phyloP scores from a whole-genome alignment of 2,797 vertebrate species.

The Agapornis canus region DNA sequence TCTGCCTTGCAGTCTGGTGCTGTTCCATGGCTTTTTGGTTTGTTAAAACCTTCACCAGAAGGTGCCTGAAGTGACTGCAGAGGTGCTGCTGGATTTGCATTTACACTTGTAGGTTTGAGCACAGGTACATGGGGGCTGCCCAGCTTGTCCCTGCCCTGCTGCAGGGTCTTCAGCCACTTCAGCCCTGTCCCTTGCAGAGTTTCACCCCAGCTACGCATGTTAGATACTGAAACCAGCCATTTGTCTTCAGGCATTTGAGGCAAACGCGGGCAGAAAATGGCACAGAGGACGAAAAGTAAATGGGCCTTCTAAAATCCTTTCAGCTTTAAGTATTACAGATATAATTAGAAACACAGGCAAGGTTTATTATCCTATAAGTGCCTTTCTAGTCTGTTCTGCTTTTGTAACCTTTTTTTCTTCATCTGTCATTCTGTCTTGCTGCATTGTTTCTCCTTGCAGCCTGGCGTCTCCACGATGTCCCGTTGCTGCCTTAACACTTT shows the following conservation, averaged over 20 bases:
- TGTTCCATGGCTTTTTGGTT: not conserved
- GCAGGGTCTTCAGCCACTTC: not conserved
- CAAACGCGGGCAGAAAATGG: not conserved
- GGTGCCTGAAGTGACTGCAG: not conserved
- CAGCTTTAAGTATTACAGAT: constrained; percentile 48
- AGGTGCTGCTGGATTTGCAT: not conserved
- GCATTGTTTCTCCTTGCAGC: constrained; percentile 34
- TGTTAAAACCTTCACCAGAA: not conserved
- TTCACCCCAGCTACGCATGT: not conserved
- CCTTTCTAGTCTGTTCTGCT: constrained; percentile 49
- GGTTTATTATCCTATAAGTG: constrained; percentile 51
- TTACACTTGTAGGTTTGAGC: not conserved
- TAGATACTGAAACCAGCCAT: not conserved
- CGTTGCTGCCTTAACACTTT: not conserved
- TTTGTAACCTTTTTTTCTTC: constrained; percentile 45
- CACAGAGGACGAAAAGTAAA: constrained; percentile 33
- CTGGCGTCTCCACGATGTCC: not conserved
- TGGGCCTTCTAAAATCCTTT: constrained; percentile 30
- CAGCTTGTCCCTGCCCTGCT: not conserved
- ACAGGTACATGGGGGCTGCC: not conserved
- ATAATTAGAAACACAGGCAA: constrained; percentile 51
- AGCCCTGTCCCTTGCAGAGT: not conserved
- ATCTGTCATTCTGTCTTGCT: not conserved
- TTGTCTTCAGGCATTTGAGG: not conserved
- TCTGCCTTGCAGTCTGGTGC: not conserved